Percentiles rank a stretch among this genome's conserved stretches.
phyloP scores from a whole-genome alignment of 2,113 vertebrate genomes.

The Perca schrenkii region DNA sequence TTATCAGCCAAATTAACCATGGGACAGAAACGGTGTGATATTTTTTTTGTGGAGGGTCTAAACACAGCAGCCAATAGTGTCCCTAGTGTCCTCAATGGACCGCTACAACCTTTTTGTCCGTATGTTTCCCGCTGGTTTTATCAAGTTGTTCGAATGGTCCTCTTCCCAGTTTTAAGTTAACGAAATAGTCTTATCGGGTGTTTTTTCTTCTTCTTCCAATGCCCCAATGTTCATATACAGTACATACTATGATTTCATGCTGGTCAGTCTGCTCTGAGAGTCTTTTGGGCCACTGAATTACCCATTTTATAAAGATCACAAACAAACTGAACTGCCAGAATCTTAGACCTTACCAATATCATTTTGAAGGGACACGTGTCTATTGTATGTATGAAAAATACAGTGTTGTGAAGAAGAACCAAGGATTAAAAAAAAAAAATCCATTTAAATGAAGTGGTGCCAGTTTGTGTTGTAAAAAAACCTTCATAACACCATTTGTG shows the following conservation, averaged over 20 bases:
- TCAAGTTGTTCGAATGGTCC: neutral
- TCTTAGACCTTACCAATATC: neutral
- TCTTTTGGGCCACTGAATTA: neutral
- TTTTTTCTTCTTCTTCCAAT: neutral
- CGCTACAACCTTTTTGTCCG: neutral
- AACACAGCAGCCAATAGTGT: neutral
- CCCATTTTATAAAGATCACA: conserved; percentile 1
- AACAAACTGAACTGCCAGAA: conserved; percentile 25
- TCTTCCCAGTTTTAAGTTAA: neutral
- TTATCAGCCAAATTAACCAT: neutral
- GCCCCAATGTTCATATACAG: neutral
- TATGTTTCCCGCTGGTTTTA: neutral
- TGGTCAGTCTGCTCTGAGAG: neutral
- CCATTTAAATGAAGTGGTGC: conserved; percentile 64
- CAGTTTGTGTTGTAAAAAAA: conserved; percentile 77
- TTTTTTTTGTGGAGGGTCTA: neutral
- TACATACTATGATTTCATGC: neutral
- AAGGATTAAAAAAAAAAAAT: conserved; percentile 25
- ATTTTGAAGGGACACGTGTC: conserved; percentile 48
- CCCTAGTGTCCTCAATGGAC: too few species aligned
- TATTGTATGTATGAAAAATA: conserved; percentile 54
- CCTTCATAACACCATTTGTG: neutral
- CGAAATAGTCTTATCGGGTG: neutral
- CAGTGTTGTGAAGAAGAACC: conserved; percentile 42
- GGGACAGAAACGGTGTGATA: neutral